Evolutionary conservation across 2,797 vertebrate genomes (phyloP).

Genomic region (Dicrostonyx torquatus): DNA sequence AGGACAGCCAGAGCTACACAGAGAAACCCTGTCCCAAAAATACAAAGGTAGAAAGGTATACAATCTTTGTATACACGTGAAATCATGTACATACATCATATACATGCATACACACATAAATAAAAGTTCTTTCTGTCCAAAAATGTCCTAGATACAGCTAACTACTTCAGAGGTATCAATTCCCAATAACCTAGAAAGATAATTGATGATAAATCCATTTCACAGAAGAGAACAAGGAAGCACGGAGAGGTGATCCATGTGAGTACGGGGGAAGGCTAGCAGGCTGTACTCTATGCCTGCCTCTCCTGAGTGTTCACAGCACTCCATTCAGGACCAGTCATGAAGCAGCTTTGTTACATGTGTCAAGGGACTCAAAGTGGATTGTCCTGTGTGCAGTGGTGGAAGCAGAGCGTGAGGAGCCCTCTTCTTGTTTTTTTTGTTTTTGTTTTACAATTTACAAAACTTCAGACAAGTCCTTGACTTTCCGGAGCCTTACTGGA

Average conservation of each 20-base stretch:
- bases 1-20: neutral
- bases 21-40: too few relatives aligned
- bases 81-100: too few relatives aligned
- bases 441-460: neutral
- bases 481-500: neutral
- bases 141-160: slow-evolving; percentile 25
- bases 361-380: neutral
- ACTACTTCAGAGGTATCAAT: neutral
- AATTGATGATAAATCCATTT: neutral
- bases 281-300: neutral
- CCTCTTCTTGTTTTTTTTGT: neutral
- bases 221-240: neutral
- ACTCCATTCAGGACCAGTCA: neutral
- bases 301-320: neutral
- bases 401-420: neutral
- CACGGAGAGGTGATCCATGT: neutral
- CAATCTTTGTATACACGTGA: too few relatives aligned
- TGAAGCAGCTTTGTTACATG: neutral
- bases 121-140: neutral
- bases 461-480: neutral
- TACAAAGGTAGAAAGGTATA: too few relatives aligned
- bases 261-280: neutral
- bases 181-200: neutral
- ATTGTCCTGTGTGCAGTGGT: neutral
- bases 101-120: neutral